Base-by-base conservation (phyloP, 2,797 vertebrate species). In the Echeneis naucrates region DNA sequence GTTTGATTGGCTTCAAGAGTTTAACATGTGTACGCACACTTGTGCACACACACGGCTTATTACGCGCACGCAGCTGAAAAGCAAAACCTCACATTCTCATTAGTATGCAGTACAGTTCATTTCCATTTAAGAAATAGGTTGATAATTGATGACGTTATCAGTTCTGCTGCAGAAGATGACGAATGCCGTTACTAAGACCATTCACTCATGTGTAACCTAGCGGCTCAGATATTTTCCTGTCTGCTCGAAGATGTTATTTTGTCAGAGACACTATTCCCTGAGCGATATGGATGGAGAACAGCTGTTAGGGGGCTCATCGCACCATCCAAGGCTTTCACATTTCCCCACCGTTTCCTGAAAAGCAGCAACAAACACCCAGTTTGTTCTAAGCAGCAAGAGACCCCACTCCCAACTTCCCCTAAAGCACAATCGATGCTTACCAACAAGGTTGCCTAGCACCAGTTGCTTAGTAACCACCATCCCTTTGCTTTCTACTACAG, bases 391-490 rank as follows among this genome's bases (percentile, higher is more conserved):
- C 64, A 82, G 59, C 27, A 2, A 75, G 47, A 72, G 50, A 23
- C 79, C 72, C 80, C 75, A 56, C 82, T 79, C 73, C 86, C 61
- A 77, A 83, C 83, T 86, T 85, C 78, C 80, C 82, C 84, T 55
- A 68, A 81, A 89, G 85, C 88, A 84, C 82, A 81, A 91, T 92
- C 84, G 61, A 87, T 93, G 93, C 92, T 93, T 93, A 93, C 93
- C 88, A 94, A 92, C 89, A 91, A 89, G 88, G 92, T 93, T 93
- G 92, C 92, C 90, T 87, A 88, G 93, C 89, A 92, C 84, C 90
- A 90, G 93, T 94, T 93, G 93, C 93, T 91, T 92, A 90, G 93
- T 92, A 93, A 94, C 93, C 88, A 68, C 75, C 76, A 80, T 85
- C 80, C 86, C 86, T 69, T 86, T 83, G 86, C 88, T 80, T 91